Evolutionary conservation across 2,888 invertebrate genomes (phyloP), one percentile per base, ranked within the genome.

Genomic region (Cecidostiba fungosa): DNA sequence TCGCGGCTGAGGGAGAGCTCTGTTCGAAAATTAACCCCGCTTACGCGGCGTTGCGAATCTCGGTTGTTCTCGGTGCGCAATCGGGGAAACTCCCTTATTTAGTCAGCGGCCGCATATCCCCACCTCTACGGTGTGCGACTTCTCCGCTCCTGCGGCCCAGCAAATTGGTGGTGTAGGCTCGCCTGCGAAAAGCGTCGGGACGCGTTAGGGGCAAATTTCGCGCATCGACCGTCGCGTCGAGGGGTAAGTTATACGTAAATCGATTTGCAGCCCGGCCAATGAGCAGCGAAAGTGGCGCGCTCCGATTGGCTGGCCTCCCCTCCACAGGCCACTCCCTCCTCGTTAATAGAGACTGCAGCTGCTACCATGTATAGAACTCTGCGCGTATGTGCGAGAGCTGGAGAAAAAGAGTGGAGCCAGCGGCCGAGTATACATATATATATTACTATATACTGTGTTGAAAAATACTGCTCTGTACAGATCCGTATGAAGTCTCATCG

Each of bases 201-300:
- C 83, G 86, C 83, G 84, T 87, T 90, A 92, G 91, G 91, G 92
- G 88, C 89, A 89, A 89, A 89, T 90, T 89, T 92, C 90, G 91
- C 89, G 78, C 86, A 72, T 3, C 39, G 36, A 83, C 85, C 88
- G 86, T 59, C 83, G 82, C 73, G 66, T 85, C 82, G 85, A 89
- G 91, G 91, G 90, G 89, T 90, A 89, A 92, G 91, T 91, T 91
- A 29, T 29, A 29, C 66, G 90, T 92, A 92, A 93, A 93, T 93
- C 93, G 93, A 93, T 93, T 93, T 91, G 88, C 89, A 89, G 88
- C 82, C 88, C 89, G 88, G 93, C 93, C 93, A 93, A 93, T 93
- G 92, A 92, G 90, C 89, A 88, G 85, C 86, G 89, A 87, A 92
- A 92, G 92, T 91, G 89, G 90, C 88, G 91, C 88, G 84, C 87